A percentile compares a stretch with the other conserved stretches of the same genome.
Conservation (phyloP, 92 coral and sea anemone genomes). For the Galaxea fascicularis region DNA sequence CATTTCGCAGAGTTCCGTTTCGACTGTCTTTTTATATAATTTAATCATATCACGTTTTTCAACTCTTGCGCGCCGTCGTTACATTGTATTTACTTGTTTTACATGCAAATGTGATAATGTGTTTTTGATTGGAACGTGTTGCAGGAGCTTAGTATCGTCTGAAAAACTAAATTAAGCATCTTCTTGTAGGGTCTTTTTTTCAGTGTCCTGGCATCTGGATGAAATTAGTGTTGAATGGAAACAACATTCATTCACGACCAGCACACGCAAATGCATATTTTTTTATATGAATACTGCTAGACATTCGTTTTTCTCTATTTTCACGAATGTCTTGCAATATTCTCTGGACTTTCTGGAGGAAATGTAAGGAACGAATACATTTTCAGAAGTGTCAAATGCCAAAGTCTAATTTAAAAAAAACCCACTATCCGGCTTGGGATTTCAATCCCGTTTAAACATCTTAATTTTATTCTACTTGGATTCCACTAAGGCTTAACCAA, state of each 20-base stretch:
- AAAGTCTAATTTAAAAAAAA: conserved; percentile 6
- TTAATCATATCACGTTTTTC: background rate
- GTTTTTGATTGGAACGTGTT: conserved; percentile 31
- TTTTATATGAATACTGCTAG: background rate
- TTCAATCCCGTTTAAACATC: background rate
- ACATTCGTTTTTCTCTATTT: background rate
- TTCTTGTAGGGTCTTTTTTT: background rate
- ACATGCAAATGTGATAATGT: conserved; percentile 25
- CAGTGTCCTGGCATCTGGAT: conserved; percentile 18
- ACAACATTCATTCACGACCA: background rate
- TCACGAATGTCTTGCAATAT: background rate
- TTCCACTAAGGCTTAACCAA: background rate
- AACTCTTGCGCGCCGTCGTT: background rate
- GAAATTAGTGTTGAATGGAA: conserved; percentile 6
- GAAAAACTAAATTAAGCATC: background rate
- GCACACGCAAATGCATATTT: background rate
- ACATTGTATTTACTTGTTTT: background rate
- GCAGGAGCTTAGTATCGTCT: background rate
- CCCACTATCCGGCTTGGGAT: background rate
- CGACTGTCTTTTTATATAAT: too few relatives aligned
- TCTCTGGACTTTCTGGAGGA: background rate
- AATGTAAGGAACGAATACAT: background rate
- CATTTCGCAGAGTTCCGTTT: too few relatives aligned
- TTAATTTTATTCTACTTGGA: background rate
- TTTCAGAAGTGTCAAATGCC: background rate